Conservation (phyloP, 2,797 vertebrate species). For the Argyrosomus regius region DNA sequence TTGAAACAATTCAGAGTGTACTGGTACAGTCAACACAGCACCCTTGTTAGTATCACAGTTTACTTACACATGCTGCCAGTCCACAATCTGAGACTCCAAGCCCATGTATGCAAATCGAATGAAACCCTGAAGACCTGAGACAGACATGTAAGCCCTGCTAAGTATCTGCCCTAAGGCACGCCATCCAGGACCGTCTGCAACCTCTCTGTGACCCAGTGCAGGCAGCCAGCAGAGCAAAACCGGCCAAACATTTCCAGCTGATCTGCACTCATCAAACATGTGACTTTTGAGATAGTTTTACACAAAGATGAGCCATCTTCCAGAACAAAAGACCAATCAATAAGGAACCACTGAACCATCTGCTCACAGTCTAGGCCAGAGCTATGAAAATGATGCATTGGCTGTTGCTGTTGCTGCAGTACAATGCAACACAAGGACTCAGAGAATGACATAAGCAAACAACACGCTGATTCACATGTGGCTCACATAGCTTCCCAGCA, state of each 20-base stretch:
- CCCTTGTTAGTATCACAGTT: not conserved
- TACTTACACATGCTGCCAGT: not conserved
- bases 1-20: not conserved
- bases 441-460: conserved; percentile 55
- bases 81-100: conserved; percentile 1
- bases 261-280: conserved; percentile 9
- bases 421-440: conserved; percentile 59
- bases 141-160: conserved; percentile 35
- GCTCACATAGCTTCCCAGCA: conserved; percentile 39
- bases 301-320: conserved; percentile 31
- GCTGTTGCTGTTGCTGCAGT: conserved; percentile 69
- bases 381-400: conserved; percentile 62
- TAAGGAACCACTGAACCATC: conserved; percentile 46
- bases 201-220: conserved; percentile 63
- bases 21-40: not conserved
- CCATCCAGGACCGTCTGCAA: conserved; percentile 61
- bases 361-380: conserved; percentile 30
- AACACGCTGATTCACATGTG: conserved; percentile 67
- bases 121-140: conserved; percentile 16
- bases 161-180: conserved; percentile 56
- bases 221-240: conserved; percentile 25
- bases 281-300: conserved; percentile 30
- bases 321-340: conserved; percentile 50
- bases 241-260: conserved; percentile 21
- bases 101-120: not conserved